phyloP scores from a whole-genome alignment of 2,888 invertebrate genomes.

The Perdita meconis region DNA sequence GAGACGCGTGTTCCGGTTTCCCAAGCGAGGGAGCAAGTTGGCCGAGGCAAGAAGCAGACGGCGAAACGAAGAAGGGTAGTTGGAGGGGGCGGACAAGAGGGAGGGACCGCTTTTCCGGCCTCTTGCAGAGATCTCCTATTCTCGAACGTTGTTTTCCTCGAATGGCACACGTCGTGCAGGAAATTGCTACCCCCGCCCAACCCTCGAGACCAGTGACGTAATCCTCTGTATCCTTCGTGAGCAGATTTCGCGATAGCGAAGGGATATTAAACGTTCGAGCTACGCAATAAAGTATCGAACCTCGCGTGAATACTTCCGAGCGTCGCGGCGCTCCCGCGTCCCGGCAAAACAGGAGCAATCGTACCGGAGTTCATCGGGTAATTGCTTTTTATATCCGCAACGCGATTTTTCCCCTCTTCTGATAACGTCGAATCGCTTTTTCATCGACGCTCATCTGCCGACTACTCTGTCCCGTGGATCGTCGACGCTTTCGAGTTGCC shows the following conservation, averaged over 20 bases:
- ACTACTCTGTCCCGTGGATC: background rate
- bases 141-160: constrained; percentile 62
- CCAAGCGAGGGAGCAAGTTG: background rate
- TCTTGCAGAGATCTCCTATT: constrained; percentile 54
- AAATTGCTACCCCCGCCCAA: constrained; percentile 53
- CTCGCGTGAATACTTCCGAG: constrained; percentile 42
- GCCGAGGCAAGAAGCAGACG: background rate
- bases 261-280: constrained; percentile 46
- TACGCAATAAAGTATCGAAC: constrained; percentile 51
- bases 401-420: background rate
- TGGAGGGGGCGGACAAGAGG: constrained; percentile 6
- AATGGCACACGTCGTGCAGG: constrained; percentile 64
- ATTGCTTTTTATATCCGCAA: constrained; percentile 26
- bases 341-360: constrained; percentile 9
- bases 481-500: background rate
- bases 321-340: background rate
- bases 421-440: constrained; percentile 10
- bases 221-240: constrained; percentile 51
- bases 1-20: constrained; percentile 56
- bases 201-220: constrained; percentile 43
- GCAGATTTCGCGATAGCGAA: constrained; percentile 47
- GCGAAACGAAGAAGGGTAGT: constrained; percentile 20
- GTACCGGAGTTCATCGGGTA: constrained; percentile 20
- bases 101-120: constrained; percentile 44
- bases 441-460: background rate